phyloP scores from a whole-genome alignment of 2,888 invertebrate genomes.

The Capitulum mitella region DNA sequence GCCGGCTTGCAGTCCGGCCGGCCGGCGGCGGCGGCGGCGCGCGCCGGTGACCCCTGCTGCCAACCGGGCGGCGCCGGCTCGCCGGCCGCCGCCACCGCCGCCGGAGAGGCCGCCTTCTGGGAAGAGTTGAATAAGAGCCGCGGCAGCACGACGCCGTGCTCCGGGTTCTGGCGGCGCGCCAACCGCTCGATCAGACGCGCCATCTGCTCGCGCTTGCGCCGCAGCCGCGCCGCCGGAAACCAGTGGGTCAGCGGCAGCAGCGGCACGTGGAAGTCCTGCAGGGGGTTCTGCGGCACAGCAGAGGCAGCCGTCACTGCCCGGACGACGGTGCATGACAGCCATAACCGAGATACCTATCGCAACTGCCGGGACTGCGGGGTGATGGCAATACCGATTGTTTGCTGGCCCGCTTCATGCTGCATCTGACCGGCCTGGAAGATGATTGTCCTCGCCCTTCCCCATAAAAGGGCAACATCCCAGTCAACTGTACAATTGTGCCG shows the following conservation, averaged over 20 bases:
- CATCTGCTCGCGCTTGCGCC: background rate
- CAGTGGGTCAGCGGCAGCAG: slow-evolving; percentile 4
- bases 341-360: too few species aligned
- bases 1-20: background rate
- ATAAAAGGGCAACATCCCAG: too few species aligned
- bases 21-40: too few species aligned
- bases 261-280: slow-evolving; percentile 14
- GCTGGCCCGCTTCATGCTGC: too few species aligned
- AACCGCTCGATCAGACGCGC: slow-evolving; percentile 15
- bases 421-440: too few species aligned
- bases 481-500: too few species aligned
- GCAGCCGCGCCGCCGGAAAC: background rate
- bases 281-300: background rate
- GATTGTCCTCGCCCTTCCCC: too few species aligned
- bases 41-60: too few species aligned
- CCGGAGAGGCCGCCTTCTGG: background rate
- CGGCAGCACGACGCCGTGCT: background rate
- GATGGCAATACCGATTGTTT: too few species aligned
- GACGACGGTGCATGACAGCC: too few species aligned
- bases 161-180: slow-evolving; percentile 15
- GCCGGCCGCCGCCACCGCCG: background rate
- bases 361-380: too few species aligned
- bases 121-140: slow-evolving; percentile 1
- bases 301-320: too few species aligned
- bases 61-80: background rate